Percentiles rank a stretch among this genome's conserved stretches.
Evolutionary conservation across 2,113 vertebrate species (phyloP).

Genomic region (Toxotes jaculatrix): DNA sequence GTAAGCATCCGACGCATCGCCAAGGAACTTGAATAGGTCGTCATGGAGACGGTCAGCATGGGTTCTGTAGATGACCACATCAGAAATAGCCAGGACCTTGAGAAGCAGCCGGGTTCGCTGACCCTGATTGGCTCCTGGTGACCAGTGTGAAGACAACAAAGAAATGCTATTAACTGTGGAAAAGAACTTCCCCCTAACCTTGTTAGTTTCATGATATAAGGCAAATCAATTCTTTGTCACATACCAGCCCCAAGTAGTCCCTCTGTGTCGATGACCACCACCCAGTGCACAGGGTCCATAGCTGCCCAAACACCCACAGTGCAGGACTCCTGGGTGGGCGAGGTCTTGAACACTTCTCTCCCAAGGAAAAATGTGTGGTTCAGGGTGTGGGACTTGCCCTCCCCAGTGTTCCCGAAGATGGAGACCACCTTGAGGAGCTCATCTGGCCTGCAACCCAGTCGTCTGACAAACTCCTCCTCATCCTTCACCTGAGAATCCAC

Average conservation of each 20-base stretch:
- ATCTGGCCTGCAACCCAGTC: conserved; percentile 91
- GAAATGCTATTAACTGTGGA: not conserved
- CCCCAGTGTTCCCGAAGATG: conserved; percentile 98
- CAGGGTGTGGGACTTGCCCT: conserved; percentile 98
- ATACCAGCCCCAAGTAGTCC: conserved; percentile 92
- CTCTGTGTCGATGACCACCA: conserved; percentile 96
- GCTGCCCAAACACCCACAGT: conserved; percentile 98
- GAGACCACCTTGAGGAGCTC: conserved; percentile 98
- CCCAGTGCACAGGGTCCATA: conserved; percentile 92
- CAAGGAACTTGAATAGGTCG: conserved; percentile 98
- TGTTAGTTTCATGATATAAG: not conserved
- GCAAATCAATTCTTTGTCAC: not conserved
- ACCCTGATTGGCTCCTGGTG: conserved; percentile 91
- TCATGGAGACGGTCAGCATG: conserved; percentile 97
- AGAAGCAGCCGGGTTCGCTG: conserved; percentile 96
- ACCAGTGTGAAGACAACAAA: not conserved
- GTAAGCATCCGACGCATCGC: conserved; percentile 97
- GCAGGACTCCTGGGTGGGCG: conserved; percentile 97
- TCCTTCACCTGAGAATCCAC: conserved; percentile 87
- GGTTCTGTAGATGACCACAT: conserved; percentile 97
- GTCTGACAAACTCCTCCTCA: conserved; percentile 93
- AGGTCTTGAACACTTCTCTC: conserved; percentile 97
- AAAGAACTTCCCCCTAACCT: not conserved
- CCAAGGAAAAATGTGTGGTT: conserved; percentile 99
- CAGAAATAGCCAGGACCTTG: conserved; percentile 96